Evolutionary conservation across 1,140 invertebrate genomes (phyloP).

Genomic region (Pogonomyrmex californicus): DNA sequence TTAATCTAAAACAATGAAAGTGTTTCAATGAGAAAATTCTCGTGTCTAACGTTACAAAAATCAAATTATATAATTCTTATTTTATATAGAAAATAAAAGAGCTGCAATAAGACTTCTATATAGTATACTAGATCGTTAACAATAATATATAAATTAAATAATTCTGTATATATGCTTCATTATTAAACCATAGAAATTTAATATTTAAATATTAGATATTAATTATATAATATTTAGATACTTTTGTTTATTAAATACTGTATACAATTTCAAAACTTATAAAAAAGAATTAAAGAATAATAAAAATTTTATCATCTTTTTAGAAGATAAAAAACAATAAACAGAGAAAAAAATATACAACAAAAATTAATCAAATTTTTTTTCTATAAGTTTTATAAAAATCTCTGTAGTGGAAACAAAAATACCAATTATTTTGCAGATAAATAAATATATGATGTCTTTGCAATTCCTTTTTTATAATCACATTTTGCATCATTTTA

Average conservation of each 20-base stretch:
- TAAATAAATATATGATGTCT: constrained; percentile 8
- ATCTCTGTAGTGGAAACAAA: not conserved
- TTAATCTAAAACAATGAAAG: constrained; percentile 12
- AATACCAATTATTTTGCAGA: not conserved
- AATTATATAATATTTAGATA: not conserved
- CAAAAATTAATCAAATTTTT: not conserved
- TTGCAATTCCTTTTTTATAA: not conserved
- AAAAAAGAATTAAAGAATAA: not conserved
- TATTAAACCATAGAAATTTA: not conserved
- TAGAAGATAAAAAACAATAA: not conserved
- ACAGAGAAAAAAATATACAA: not conserved
- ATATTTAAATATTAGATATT: constrained; percentile 7
- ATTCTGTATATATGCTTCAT: not conserved
- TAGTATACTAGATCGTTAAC: constrained; percentile 24
- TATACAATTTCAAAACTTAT: not conserved
- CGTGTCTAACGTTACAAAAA: not conserved
- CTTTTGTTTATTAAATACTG: not conserved
- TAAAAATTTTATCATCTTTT: not conserved
- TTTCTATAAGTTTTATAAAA: not conserved
- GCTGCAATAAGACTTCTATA: constrained; percentile 23
- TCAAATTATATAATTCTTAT: constrained; percentile 12
- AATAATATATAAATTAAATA: not conserved
- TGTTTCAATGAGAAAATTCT: not conserved
- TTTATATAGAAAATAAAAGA: not conserved
- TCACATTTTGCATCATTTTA: not conserved